Evolutionary conservation across 2,113 vertebrate genomes (phyloP), one percentile per base, ranked within the genome.

Genomic region (Oreocharis arfaki): DNA sequence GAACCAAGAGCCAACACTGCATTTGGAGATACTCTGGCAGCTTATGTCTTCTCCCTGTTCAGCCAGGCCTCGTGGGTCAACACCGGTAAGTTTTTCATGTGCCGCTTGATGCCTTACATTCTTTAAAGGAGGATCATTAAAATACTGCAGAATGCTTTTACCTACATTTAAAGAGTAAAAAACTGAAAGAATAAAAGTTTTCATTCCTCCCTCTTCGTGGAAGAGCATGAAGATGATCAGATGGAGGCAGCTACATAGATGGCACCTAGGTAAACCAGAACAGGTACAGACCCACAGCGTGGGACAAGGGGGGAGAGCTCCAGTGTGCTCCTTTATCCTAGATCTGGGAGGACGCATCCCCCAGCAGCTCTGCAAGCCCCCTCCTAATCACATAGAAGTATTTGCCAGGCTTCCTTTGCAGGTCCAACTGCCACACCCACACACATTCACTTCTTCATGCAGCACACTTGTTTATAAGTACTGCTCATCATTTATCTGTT

Each of bases 391-490:
- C 20, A 10, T 1, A 7, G 56, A 47, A 59, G 4, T 13, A 56
- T 10, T 30, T 76, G 5, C 57, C 42, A 59, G 23, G 4, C 18
- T 49, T 57, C 42, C 15, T 5, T 1, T 14, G 60, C 52, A 63
- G 33, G 10, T 33, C 33, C 49, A 55, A 17, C 22, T 53, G 56
- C 42, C 32, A 6, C 35, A 39, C 4, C 15, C 30, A 64, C 20
- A 32, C 1, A 0, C 7, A 32, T 17, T 23, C 39, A 22, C n/a
- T n/a, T 10, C 30, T 47, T 21, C 37, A 3, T 3, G 15, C 23
- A 79, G 39, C 35, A 30, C 15, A 1, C 11, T 75, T 22, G 5
- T 56, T 75, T 23, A 4, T 6, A 39, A n/a, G 7, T 8, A 18
- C 18, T 47, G 8, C 41, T 33, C 11, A 47, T 6, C 26, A 64